Base-by-base conservation (phyloP, 2,888 invertebrate species). In the Hyppa rectilinea region DNA sequence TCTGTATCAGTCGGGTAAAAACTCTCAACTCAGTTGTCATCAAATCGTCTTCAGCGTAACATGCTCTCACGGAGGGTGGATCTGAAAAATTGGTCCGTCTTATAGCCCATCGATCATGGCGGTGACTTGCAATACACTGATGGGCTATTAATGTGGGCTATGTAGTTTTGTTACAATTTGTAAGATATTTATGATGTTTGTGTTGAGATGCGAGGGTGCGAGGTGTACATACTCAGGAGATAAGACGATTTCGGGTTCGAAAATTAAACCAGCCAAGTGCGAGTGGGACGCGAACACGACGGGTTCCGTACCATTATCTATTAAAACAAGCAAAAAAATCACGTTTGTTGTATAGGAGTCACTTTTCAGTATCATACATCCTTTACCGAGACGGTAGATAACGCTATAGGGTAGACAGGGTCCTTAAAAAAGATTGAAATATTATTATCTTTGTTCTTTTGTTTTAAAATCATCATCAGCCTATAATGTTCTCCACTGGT, bases 71-170 rank as follows among this genome's bases (percentile, higher is more conserved):
- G 38, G 10, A 58, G 50, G 76, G 71, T 71, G 45, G 59, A 59
- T 80, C 61, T 83, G 83, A 83, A 81, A 77, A 83, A 83, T 83
- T 76, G 80, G 72, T 66, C 43, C 64, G 50, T 55, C 70, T 71
- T 47, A 73, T 71, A 63, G 61, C 31, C 34, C 65, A 83, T 83
- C 82, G 55, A 83, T 83, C 83, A 83, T 62, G 47, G 34, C 34
- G 26, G 63, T 83, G 83, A 83, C 83, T 83, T 73, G 82, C 83
- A 71, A 60, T 52, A 64, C 49, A 55, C 79, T 81, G 81, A 84
- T 83, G 81, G 70, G 49, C 72, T 63, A 83, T 71, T 81, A 81
- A 83, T 83, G 75, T 75, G 75, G 67, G 55, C 49, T 75, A 23
- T 59, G 64, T 74, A 61, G 70, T 56, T 76, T 68, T 72, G 69